Evolutionary conservation across 2,888 invertebrate genomes (phyloP).

Genomic region (Xylocampa areola): DNA sequence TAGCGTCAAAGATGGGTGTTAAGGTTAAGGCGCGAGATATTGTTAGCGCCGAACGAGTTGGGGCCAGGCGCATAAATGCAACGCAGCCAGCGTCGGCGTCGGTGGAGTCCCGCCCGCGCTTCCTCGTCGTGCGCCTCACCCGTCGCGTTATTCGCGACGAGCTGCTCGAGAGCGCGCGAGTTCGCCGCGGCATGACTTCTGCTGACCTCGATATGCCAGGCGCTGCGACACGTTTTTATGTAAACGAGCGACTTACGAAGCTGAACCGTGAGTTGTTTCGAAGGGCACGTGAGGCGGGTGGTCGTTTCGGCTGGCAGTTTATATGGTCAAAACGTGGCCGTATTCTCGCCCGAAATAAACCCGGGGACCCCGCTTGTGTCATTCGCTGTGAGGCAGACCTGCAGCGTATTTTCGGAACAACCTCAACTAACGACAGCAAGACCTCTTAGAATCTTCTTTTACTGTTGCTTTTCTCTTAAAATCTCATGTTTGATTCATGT

Average conservation of each 20-base stretch:
- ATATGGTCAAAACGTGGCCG: neutral
- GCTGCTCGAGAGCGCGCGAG: neutral
- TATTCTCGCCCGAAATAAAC: neutral
- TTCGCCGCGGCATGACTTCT: neutral
- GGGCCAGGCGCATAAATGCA: too few relatives aligned
- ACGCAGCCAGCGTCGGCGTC: neutral
- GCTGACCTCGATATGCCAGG: neutral
- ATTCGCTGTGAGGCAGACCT: neutral
- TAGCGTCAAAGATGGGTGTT: conserved; percentile 1
- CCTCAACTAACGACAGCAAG: neutral
- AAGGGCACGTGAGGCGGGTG: neutral
- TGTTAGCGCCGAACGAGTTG: too few relatives aligned
- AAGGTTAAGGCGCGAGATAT: neutral
- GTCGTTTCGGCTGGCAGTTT: neutral
- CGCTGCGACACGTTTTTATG: too few relatives aligned
- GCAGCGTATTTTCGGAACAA: neutral
- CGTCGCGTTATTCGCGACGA: too few relatives aligned
- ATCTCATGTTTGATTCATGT: neutral
- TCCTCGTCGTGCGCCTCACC: conserved; percentile 1
- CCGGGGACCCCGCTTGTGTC: neutral
- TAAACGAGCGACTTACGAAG: neutral
- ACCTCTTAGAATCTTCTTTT: neutral
- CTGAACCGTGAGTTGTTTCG: neutral
- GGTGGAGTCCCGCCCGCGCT: neutral
- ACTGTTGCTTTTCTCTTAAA: neutral